Evolutionary conservation across 2,888 invertebrate genomes (phyloP).

Genomic region (Stenchaetothrips biformis): DNA sequence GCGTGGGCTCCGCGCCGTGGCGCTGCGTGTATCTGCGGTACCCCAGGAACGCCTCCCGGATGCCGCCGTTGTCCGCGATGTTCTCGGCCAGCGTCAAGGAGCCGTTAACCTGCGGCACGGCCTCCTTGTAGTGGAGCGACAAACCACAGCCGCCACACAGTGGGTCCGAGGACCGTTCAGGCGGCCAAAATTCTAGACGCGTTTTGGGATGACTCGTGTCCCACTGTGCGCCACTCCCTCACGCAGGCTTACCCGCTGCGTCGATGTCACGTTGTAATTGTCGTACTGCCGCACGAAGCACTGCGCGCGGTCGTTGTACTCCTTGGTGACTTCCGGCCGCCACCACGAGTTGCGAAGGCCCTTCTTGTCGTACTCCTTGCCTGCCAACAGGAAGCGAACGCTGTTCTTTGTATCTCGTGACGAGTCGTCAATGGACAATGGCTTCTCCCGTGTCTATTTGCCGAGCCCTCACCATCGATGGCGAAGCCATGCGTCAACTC

Average conservation of each 20-base stretch:
- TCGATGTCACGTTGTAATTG: conserved; percentile 25
- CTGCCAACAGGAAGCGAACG: conserved; percentile 30
- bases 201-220: too few species aligned
- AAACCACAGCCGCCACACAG: too few species aligned
- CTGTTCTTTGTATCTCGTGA: not conserved
- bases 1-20: conserved; percentile 56
- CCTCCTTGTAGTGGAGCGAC: too few species aligned
- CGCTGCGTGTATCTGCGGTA: conserved; percentile 56
- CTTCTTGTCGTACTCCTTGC: conserved; percentile 39
- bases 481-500: conserved; percentile 45
- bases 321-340: conserved; percentile 23
- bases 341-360: conserved; percentile 36
- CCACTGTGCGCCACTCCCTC: too few species aligned
- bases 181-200: too few species aligned
- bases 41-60: conserved; percentile 67
- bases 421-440: not conserved
- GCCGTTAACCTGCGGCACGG: conserved; percentile 60
- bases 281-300: conserved; percentile 34
- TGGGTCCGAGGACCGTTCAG: too few species aligned
- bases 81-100: conserved; percentile 73
- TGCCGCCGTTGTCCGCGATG: conserved; percentile 77
- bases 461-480: conserved; percentile 38
- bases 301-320: conserved; percentile 30
- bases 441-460: not conserved
- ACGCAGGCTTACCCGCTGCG: conserved; percentile 3